Conservation (phyloP, 2,797 vertebrate species). For the Streptopelia turtur region DNA sequence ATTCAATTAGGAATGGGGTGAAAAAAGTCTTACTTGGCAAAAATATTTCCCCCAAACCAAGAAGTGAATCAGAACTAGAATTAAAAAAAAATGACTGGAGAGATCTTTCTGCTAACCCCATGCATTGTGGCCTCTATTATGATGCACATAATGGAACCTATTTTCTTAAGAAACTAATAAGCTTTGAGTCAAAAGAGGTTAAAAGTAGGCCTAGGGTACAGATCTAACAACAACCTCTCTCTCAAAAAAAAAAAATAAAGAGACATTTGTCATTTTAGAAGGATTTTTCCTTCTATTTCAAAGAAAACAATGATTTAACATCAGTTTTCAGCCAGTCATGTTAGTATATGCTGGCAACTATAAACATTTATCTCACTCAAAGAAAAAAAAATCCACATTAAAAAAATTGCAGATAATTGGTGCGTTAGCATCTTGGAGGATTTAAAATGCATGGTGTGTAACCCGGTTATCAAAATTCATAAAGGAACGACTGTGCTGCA, state of each 20-base stretch:
- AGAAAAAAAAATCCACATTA: neutral
- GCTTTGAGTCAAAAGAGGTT: neutral
- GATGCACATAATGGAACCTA: neutral
- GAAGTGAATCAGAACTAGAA: neutral
- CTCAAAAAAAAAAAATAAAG: neutral
- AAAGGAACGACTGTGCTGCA: neutral
- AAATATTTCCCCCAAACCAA: neutral
- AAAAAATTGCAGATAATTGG: neutral
- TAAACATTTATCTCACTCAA: neutral
- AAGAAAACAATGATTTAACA: neutral
- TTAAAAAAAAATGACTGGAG: neutral
- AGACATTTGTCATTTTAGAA: neutral
- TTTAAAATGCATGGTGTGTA: neutral
- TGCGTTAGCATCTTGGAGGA: neutral
- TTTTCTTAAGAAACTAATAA: neutral
- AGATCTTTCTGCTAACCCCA: neutral
- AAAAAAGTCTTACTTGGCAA: neutral
- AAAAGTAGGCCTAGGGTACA: neutral
- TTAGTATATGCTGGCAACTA: neutral
- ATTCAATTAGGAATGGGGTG: neutral
- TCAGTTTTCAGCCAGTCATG: neutral
- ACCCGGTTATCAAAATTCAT: neutral
- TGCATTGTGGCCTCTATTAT: neutral
- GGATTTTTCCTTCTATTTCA: neutral
- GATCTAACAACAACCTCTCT: neutral